Evolutionary conservation across 35 echinoderm and acorn worm genomes (phyloP).

Genomic region (Heliocidaris erythrogramma): DNA sequence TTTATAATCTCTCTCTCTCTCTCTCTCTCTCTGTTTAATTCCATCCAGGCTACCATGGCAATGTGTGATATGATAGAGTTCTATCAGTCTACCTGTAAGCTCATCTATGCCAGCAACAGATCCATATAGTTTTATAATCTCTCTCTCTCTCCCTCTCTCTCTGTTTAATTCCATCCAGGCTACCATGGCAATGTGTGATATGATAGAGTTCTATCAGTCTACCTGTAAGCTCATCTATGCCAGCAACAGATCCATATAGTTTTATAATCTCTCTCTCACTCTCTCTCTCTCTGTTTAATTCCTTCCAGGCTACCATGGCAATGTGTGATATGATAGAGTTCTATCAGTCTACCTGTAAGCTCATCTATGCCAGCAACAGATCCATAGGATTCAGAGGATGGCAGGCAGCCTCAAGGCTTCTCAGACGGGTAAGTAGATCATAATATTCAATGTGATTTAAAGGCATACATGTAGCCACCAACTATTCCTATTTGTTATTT

Average conservation of each 20-base stretch:
- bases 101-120: conserved; percentile 73
- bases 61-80: conserved; percentile 97
- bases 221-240: conserved; percentile 80
- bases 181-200: conserved; percentile 84
- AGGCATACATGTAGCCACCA: too few relatives aligned
- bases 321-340: conserved; percentile 98
- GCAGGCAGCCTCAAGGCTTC: conserved; percentile 89
- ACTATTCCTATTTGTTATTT: too few relatives aligned
- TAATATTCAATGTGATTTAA: neutral
- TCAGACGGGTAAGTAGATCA: conserved; percentile 78
- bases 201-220: conserved; percentile 95
- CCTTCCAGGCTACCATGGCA: conserved; percentile 72
- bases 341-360: conserved; percentile 90
- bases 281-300: neutral
- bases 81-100: conserved; percentile 88
- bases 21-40: neutral
- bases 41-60: conserved; percentile 67
- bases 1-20: neutral
- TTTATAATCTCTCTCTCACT: neutral
- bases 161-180: conserved; percentile 49
- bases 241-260: conserved; percentile 75
- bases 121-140: conserved; percentile 75
- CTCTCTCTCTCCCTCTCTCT: too few relatives aligned
- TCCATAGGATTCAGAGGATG: conserved; percentile 90
- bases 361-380: conserved; percentile 83